Evolutionary conservation across 2,888 invertebrate species (phyloP).

Genomic region (Caenorhabditis sp.): DNA sequence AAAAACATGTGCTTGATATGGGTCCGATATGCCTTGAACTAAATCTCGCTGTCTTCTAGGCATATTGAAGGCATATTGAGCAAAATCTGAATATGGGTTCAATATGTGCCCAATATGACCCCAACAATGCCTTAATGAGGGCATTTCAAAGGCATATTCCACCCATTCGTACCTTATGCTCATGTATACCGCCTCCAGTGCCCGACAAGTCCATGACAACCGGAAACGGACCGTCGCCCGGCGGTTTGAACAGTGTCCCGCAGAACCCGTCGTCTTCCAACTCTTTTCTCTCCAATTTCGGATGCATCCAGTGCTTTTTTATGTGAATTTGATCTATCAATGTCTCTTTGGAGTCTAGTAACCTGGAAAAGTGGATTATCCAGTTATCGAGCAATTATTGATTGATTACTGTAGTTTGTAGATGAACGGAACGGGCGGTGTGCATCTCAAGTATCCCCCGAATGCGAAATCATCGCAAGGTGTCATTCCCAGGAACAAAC

Average conservation of each 20-base stretch:
- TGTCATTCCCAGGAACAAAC: constrained; percentile 59
- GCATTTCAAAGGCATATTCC: too few relatives aligned
- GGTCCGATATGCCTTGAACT: too few relatives aligned
- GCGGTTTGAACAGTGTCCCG: constrained; percentile 67
- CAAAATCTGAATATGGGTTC: too few relatives aligned
- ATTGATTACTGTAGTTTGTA: constrained; percentile 56
- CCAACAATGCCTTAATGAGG: too few relatives aligned
- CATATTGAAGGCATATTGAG: too few relatives aligned
- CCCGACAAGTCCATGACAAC: constrained; percentile 64
- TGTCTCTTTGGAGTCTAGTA: constrained; percentile 35
- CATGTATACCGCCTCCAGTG: constrained; percentile 68
- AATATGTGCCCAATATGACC: too few relatives aligned
- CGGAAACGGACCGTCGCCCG: constrained; percentile 68
- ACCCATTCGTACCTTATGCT: constrained; percentile 60
- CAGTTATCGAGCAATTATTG: too few relatives aligned
- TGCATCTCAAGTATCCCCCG: constrained; percentile 64
- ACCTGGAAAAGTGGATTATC: constrained; percentile 55
- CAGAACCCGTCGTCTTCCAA: constrained; percentile 60
- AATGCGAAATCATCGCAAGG: constrained; percentile 65
- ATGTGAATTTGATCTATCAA: constrained; percentile 52
- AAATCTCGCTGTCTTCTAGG: too few relatives aligned
- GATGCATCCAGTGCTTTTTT: constrained; percentile 72
- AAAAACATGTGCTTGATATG: too few relatives aligned
- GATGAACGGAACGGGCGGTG: constrained; percentile 56
- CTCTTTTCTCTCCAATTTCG: constrained; percentile 50